A percentile compares a stretch with the other conserved stretches of the same genome.
phyloP scores from a whole-genome alignment of 2,113 vertebrate species.

The Puma concolor region DNA sequence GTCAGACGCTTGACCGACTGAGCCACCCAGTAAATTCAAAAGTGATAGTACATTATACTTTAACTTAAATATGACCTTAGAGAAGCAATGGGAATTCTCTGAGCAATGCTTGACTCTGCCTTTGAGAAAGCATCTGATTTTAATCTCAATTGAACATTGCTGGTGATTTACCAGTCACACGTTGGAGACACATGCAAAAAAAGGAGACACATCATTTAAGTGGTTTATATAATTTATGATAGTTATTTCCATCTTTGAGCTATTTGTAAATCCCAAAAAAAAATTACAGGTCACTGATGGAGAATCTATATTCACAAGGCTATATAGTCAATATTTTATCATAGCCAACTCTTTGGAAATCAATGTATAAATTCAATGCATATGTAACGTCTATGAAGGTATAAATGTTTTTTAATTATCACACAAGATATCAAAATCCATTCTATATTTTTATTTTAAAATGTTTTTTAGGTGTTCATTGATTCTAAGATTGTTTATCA shows the following conservation, averaged over 20 bases:
- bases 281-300: not conserved
- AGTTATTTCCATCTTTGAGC: not conserved
- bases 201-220: not conserved
- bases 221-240: not conserved
- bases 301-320: not conserved
- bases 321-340: not conserved
- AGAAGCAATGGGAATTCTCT: not conserved
- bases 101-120: not conserved
- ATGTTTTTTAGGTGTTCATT: slow-evolving; percentile 44
- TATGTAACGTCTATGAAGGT: not conserved
- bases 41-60: not conserved
- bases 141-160: not conserved
- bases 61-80: not conserved
- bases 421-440: not conserved
- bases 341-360: not conserved
- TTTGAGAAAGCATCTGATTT: not conserved
- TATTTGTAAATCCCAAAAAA: not conserved
- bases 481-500: not conserved
- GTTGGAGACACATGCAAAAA: not conserved
- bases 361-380: not conserved
- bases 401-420: not conserved
- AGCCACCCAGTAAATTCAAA: not conserved
- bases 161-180: not conserved
- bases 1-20: too few species aligned
- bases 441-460: slow-evolving; percentile 32